Percentiles rank a stretch among this genome's conserved stretches.
Evolutionary conservation across 2,888 invertebrate species (phyloP).

Genomic region (Pycnomerus fuliginosus): DNA sequence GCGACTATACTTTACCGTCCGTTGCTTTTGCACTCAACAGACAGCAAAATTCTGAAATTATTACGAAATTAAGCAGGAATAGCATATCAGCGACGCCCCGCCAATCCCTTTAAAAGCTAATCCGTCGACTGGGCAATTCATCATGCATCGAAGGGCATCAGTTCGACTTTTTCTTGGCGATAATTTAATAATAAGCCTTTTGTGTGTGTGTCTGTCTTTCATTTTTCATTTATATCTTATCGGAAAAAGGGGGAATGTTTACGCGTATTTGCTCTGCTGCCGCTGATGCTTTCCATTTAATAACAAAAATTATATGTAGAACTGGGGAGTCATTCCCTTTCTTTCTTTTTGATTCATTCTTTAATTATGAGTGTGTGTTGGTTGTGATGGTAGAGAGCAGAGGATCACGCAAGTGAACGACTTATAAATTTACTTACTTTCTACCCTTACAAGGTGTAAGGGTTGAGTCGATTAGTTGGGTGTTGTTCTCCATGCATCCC

Average conservation of each 20-base stretch:
- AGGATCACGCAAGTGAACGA: slow-evolving; percentile 19
- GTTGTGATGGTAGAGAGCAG: slow-evolving; percentile 11
- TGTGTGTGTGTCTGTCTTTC: slow-evolving; percentile 12
- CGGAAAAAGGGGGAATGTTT: slow-evolving; percentile 3
- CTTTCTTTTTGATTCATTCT: slow-evolving; percentile 10
- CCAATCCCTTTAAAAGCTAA: slow-evolving; percentile 19
- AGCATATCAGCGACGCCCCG: too few species aligned
- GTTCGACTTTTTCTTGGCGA: slow-evolving; percentile 7
- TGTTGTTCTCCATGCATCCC: too few species aligned
- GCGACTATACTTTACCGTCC: too few species aligned
- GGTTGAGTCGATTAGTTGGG: too few species aligned
- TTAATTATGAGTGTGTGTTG: slow-evolving; percentile 14
- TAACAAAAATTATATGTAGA: neutral
- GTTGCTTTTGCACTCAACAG: too few species aligned
- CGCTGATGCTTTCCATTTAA: neutral
- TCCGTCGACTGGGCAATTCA: slow-evolving; percentile 13
- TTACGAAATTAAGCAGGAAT: too few species aligned
- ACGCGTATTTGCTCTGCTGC: slow-evolving; percentile 9
- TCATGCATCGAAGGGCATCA: slow-evolving; percentile 20
- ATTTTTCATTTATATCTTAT: slow-evolving; percentile 12
- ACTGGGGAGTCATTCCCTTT: neutral
- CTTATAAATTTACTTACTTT: slow-evolving; percentile 21
- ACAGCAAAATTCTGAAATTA: too few species aligned
- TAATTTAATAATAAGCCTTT: slow-evolving; percentile 19
- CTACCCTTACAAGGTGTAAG: too few species aligned